Evolutionary conservation across 2,113 vertebrate species (phyloP).

Genomic region (Lophius piscatorius): DNA sequence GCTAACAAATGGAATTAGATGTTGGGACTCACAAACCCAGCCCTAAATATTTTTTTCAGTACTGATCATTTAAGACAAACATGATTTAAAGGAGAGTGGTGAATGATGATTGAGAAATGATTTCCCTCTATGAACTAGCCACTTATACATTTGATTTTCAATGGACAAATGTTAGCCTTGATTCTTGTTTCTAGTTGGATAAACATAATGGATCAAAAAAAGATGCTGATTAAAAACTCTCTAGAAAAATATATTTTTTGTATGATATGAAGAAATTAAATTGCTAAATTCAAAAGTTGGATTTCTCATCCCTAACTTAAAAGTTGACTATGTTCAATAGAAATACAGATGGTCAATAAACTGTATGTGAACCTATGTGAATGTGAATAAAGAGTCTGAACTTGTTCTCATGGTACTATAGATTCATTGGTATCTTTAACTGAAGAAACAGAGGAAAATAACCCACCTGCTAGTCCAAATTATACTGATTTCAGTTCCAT

Average conservation of each 20-base stretch:
- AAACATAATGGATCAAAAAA: too few relatives aligned
- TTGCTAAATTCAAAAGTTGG: constrained; percentile 10
- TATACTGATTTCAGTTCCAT: constrained; percentile 23
- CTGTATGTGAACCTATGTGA: neutral
- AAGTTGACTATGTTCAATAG: constrained; percentile 45
- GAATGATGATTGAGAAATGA: too few relatives aligned
- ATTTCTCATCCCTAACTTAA: constrained; percentile 18
- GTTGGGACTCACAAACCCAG: constrained; percentile 6
- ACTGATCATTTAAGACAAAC: too few relatives aligned
- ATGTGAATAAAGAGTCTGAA: constrained; percentile 13
- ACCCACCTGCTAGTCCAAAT: constrained; percentile 35
- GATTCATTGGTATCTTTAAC: constrained; percentile 23
- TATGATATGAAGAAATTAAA: too few relatives aligned
- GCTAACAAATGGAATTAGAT: constrained; percentile 31
- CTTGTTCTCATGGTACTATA: constrained; percentile 3
- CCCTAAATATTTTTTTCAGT: constrained; percentile 30
- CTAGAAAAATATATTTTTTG: too few relatives aligned
- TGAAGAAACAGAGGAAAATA: constrained; percentile 8
- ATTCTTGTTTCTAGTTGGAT: too few relatives aligned
- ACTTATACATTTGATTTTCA: too few relatives aligned
- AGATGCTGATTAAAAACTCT: too few relatives aligned
- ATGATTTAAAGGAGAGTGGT: too few relatives aligned
- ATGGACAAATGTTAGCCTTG: too few relatives aligned
- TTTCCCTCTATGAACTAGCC: too few relatives aligned
- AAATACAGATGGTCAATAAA: constrained; percentile 45